Evolutionary conservation across 2,888 invertebrate species (phyloP), one percentile per base, ranked within the genome.

Genomic region (Papilio elwesi): DNA sequence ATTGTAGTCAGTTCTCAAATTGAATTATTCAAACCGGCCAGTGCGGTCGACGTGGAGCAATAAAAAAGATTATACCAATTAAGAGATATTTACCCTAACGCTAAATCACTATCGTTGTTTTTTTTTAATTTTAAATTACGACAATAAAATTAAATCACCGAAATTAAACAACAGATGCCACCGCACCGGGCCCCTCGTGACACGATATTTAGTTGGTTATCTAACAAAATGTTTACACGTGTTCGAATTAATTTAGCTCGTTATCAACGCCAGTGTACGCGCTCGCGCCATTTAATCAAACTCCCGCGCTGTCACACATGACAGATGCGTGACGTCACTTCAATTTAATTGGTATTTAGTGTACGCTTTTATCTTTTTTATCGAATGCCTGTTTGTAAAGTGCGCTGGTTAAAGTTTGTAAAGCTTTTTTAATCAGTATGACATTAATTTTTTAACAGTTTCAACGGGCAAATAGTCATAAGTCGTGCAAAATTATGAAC

Each of bases 191-290:
- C 82, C 82, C 82, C 86, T 85, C 86, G 79, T 85, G 74, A 76
- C 71, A 75, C 74, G 79, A 43, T 79, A 80, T 79, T 81, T 82
- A 81, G 80, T 79, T 83, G 81, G 82, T 84, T 90, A 91, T 90
- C 89, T 88, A 87, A 88, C 86, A 87, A 83, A 87, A 87, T 89
- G 90, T 87, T 87, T 87, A 89, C 92, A 92, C 90, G 91, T 92
- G 92, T 88, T 86, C 78, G 81, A 83, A 89, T 91, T 89, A 90
- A 90, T 90, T 89, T 81, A 84, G 80, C 83, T 85, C 80, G 85
- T 89, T 91, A 91, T 90, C 89, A 87, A 82, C 78, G 80, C 80
- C 82, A 84, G 82, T 85, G 82, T 82, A 83, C 81, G 84, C 81
- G 83, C 80, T 80, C 82, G 80, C 82, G 82, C 84, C 82, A 78